These are phyloP conservation scores for Brachypteracias leptosomus DNA, from an alignment of 2,113 vertebrate genomes.

Conservation along the genomic window DNA sequence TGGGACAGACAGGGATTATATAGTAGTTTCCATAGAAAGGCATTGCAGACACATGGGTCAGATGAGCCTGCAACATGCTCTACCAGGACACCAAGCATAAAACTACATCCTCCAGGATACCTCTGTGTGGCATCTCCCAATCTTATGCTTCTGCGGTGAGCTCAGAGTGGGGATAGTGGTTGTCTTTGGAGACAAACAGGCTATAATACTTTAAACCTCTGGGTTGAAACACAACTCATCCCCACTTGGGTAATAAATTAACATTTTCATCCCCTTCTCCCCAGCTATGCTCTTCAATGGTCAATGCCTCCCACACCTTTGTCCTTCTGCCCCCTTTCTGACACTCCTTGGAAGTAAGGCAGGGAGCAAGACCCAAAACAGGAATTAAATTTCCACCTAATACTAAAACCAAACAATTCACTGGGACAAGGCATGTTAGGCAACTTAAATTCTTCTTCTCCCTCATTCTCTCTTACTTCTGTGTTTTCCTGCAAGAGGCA, in stretches of 20 bases:
- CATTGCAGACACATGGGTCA: not conserved
- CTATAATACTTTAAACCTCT: not conserved
- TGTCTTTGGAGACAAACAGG: not conserved
- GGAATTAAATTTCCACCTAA: not conserved
- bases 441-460: not conserved
- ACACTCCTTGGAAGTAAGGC: not conserved
- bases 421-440: not conserved
- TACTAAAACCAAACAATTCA: not conserved
- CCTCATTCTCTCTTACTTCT: not conserved
- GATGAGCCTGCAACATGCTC: not conserved
- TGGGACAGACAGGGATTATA: not conserved
- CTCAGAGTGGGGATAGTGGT: not conserved
- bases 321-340: not conserved
- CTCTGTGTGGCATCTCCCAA: not conserved
- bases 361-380: not conserved
- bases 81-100: not conserved
- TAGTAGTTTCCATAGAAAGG: not conserved
- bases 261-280: not conserved
- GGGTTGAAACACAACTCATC: not conserved
- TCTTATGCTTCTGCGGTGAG: rapidly evolving
- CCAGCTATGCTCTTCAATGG: not conserved
- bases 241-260: not conserved
- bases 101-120: not conserved
- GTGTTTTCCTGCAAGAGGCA: not conserved
- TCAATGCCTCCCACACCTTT: not conserved